Base-by-base conservation (phyloP, 2,888 invertebrate genomes). In the Galeopsomyia nigrocyanea region DNA sequence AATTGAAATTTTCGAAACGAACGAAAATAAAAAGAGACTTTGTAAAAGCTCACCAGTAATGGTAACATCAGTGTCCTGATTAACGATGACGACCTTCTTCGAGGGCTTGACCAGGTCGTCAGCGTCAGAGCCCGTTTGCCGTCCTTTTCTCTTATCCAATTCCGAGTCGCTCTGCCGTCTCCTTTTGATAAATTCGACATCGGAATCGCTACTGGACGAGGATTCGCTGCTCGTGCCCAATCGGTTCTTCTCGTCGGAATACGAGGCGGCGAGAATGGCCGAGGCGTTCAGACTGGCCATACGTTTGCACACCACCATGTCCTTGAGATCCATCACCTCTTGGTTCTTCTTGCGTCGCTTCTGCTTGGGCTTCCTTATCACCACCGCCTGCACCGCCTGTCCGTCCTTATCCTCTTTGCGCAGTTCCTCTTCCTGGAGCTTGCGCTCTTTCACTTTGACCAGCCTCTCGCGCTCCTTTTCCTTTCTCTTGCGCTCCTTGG, bases 211-310 rank as follows among this genome's bases (percentile, higher is more conserved):
- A 17, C 89, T 89, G 62, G 82, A 82, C 47, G 81, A 80, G 68
- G 89, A 90, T 78, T 89, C 89, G 73, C 87, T 89, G 51, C 89
- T 90, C 0, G 90, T 89, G 50, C 90, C 90, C 64, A 89, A 88
- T 46, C 88, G 86, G 80, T 86, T 82, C 82, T 92, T 94, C 82
- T 95, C 95, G 55, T 88, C 87, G 2, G 90, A 90, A 81, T 96
- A 96, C 77, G 95, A 95, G 21, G 96, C 96, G 0, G 95, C 95
- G 77, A 96, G 89, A 80, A 96, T 96, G 21, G 96, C 96, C 49
- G 94, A 93, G 16, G 96, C 96, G 85, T 96, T 96, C 46, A 96
- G 88, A 83, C 95, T 95, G 21, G 96, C 96, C 95, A 96, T 95
- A 46, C 96, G 90, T 84, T 96, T 96, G 78, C 94, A 90, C 17